Evolutionary conservation across 2,797 vertebrate species (phyloP).

Genomic region (Phoebastria nigripes): DNA sequence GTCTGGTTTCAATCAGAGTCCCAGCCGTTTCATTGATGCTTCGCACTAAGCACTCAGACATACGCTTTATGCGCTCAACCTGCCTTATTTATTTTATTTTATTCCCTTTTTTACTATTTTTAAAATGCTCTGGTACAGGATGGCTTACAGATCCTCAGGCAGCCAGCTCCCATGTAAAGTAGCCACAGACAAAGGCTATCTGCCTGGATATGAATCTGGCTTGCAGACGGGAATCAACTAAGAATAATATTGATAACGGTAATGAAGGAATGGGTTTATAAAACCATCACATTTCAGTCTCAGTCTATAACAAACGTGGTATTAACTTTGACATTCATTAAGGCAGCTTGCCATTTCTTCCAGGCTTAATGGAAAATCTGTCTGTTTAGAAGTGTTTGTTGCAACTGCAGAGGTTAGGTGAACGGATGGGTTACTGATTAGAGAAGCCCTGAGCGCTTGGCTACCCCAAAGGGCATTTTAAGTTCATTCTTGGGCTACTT

Average conservation of each 20-base stretch:
- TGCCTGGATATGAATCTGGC: neutral
- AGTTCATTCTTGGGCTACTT: constrained; percentile 24
- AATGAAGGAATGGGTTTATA: constrained; percentile 50
- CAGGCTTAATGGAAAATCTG: constrained; percentile 56
- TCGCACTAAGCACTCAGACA: constrained; percentile 14
- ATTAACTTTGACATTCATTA: constrained; percentile 65
- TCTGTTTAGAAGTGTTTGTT: constrained; percentile 38
- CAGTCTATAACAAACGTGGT: constrained; percentile 34
- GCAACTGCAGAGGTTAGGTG: neutral
- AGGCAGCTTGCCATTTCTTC: constrained; percentile 59
- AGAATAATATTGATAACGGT: constrained; percentile 44
- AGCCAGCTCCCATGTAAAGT: constrained; percentile 9
- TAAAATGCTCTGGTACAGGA: neutral
- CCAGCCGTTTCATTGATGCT: constrained; percentile 40
- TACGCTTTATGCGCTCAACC: constrained; percentile 16
- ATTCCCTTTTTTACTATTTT: constrained; percentile 46
- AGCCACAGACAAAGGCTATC: neutral
- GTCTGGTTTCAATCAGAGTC: constrained; percentile 78
- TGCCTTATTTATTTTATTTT: constrained; percentile 36
- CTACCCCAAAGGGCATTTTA: constrained; percentile 31
- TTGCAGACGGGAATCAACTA: neutral
- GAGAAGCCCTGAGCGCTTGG: neutral
- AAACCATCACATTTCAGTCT: constrained; percentile 47
- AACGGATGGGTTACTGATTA: constrained; percentile 8
- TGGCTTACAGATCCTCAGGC: constrained; percentile 28